Percentiles rank a stretch among this genome's conserved stretches.
Evolutionary conservation across 2,888 invertebrate species (phyloP).

Genomic region (Leucoma salicis): DNA sequence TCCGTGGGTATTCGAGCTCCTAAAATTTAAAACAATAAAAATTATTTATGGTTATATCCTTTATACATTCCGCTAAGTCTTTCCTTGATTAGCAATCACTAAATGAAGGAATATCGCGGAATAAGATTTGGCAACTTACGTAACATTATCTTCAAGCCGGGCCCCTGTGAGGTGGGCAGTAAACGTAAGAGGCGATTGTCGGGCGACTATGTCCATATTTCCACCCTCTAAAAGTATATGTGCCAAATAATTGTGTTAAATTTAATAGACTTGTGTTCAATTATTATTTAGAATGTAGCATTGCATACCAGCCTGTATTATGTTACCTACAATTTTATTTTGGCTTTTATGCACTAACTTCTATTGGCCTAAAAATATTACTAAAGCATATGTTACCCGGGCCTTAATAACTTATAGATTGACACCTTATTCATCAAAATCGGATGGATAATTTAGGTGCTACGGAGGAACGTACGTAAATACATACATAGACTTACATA

Average conservation of each 20-base stretch:
- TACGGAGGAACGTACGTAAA: too few relatives aligned
- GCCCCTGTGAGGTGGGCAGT: background rate
- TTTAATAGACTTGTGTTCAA: too few relatives aligned
- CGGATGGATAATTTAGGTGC: too few relatives aligned
- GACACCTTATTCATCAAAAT: too few relatives aligned
- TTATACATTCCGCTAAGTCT: background rate
- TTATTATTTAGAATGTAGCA: too few relatives aligned
- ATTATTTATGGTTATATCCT: constrained; percentile 10
- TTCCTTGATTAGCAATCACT: background rate
- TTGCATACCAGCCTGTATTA: too few relatives aligned
- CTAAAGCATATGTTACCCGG: too few relatives aligned
- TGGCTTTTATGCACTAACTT: too few relatives aligned
- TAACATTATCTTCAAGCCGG: background rate
- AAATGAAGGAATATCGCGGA: background rate
- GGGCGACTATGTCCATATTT: background rate
- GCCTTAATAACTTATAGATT: too few relatives aligned
- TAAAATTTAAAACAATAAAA: constrained; percentile 19
- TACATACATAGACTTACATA: too few relatives aligned
- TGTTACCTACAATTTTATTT: too few relatives aligned
- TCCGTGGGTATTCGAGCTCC: constrained; percentile 54
- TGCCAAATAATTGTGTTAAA: background rate
- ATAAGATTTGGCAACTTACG: constrained; percentile 1
- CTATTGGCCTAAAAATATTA: too few relatives aligned
- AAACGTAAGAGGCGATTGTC: background rate
- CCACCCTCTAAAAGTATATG: background rate